Conservation (phyloP, 2,888 invertebrate genomes). For the Lathronympha strigana region DNA sequence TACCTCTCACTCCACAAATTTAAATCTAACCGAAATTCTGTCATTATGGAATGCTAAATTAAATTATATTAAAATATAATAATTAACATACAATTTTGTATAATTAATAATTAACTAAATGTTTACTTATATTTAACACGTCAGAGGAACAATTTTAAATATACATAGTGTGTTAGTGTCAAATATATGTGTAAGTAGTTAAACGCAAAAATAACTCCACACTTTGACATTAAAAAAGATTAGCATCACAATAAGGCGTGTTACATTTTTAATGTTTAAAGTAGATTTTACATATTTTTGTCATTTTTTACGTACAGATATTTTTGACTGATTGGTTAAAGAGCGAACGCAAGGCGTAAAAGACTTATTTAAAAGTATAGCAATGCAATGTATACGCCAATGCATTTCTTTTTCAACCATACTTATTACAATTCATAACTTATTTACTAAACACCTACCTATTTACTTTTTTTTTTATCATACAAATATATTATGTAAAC, state of each 20-base stretch:
- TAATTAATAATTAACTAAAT: slow-evolving; percentile 36
- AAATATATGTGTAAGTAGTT: background rate
- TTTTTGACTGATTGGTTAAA: background rate
- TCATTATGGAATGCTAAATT: slow-evolving; percentile 37
- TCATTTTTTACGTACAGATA: background rate
- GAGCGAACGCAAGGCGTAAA: background rate
- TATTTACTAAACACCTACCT: slow-evolving; percentile 28
- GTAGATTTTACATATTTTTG: background rate
- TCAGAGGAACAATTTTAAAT: slow-evolving; percentile 38
- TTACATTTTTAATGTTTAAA: background rate
- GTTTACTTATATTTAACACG: slow-evolving; percentile 11
- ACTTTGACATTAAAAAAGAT: background rate
- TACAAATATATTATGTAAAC: slow-evolving; percentile 41
- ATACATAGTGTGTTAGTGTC: slow-evolving; percentile 6
- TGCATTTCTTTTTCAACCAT: background rate
- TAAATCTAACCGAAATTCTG: slow-evolving; percentile 20
- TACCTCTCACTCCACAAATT: slow-evolving; percentile 12
- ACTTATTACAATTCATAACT: slow-evolving; percentile 22
- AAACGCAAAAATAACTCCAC: background rate
- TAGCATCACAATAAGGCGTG: background rate
- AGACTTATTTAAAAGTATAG: background rate
- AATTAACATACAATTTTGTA: slow-evolving; percentile 33
- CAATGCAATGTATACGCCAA: background rate
- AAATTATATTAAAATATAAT: slow-evolving; percentile 25
- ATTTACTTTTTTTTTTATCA: slow-evolving; percentile 36